These are phyloP conservation scores for Laspeyria flexula DNA, from an alignment of 2,888 invertebrate species.

Conservation along the genomic window DNA sequence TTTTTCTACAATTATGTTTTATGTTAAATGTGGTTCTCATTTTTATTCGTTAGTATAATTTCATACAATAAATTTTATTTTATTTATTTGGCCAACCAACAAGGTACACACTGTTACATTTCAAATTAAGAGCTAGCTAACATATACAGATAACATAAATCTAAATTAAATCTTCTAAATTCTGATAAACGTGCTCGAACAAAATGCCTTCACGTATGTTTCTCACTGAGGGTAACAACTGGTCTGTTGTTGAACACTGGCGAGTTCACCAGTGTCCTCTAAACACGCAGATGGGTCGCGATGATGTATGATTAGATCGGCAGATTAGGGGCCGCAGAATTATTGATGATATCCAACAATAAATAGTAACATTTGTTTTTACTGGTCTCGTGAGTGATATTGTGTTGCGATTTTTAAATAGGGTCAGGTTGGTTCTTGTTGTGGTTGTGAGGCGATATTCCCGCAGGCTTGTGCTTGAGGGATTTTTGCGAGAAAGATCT, in stretches of 20 bases:
- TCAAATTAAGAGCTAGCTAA: no score
- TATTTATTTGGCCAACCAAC: no score
- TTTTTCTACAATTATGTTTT: no score
- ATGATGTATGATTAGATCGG: constrained; percentile 78
- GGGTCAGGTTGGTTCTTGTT: background rate
- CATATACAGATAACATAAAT: no score
- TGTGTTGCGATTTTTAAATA: constrained; percentile 8
- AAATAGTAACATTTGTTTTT: constrained; percentile 48
- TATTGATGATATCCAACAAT: constrained; percentile 44
- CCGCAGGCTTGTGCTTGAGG: no score
- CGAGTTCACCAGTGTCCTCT: constrained; percentile 68
- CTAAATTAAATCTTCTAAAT: no score
- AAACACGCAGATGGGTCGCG: constrained; percentile 70
- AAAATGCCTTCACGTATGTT: constrained; percentile 15
- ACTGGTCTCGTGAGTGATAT: constrained; percentile 40
- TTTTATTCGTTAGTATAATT: no score
- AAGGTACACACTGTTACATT: no score
- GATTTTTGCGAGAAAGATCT: no score
- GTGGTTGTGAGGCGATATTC: no score
- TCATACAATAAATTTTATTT: no score
- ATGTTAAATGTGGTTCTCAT: no score
- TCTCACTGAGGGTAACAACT: constrained; percentile 51
- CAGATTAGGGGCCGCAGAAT: constrained; percentile 54
- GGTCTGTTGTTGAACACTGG: constrained; percentile 66
- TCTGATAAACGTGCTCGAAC: background rate